Conservation (phyloP, 2,797 vertebrate genomes). For the Streptopelia turtur region DNA sequence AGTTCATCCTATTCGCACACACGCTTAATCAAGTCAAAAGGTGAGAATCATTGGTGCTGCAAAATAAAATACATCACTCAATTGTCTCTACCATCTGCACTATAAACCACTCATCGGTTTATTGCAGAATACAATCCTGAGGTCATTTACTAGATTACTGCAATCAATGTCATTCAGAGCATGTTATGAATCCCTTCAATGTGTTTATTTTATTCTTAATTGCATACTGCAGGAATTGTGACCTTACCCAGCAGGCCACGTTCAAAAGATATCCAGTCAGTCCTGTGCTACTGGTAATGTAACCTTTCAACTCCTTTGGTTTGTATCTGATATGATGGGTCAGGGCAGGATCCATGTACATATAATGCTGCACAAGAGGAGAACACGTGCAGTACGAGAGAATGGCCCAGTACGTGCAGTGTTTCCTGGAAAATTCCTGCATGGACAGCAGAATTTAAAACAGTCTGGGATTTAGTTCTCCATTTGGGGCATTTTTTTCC, state of each 20-base stretch:
- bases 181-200: constrained; percentile 76
- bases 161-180: constrained; percentile 76
- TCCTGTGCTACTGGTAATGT: constrained; percentile 28
- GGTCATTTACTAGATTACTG: constrained; percentile 78
- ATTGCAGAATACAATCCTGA: constrained; percentile 76
- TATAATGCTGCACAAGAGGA: neutral
- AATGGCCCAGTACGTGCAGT: neutral
- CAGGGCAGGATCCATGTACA: neutral
- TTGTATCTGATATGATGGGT: constrained; percentile 8
- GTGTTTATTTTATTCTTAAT: constrained; percentile 81
- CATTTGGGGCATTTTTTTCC: neutral
- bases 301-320: constrained; percentile 48
- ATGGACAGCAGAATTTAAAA: neutral
- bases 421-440: neutral
- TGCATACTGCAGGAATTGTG: constrained; percentile 77
- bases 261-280: constrained; percentile 67
- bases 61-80: constrained; percentile 78
- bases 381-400: neutral
- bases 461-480: neutral
- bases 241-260: constrained; percentile 75
- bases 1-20: constrained; percentile 71
- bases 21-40: constrained; percentile 78
- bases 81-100: constrained; percentile 65
- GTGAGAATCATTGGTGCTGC: constrained; percentile 72
- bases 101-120: constrained; percentile 74